Base-by-base conservation (phyloP, 2,797 vertebrate genomes). In the Bradypodion ventrale region DNA sequence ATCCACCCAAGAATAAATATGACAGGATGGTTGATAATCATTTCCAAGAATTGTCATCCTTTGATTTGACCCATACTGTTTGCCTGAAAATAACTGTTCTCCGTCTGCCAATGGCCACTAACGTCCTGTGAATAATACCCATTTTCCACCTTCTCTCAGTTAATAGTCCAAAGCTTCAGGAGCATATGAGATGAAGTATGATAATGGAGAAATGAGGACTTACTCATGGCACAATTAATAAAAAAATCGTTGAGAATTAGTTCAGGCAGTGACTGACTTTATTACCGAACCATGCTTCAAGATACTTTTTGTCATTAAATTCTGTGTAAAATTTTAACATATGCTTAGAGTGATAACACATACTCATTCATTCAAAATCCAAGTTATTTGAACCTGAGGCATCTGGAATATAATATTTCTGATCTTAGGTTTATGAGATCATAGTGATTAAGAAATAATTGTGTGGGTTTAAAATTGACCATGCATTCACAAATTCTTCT, bases 1-100 rank as follows among this genome's bases (percentile, higher is more conserved):
- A 1, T 79, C 82, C 72, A 76, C 80, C 78, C 83, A 35, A 0
- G 0, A 80, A 72, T 29, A 3, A 27, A 77, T 82, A 77, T 83
- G 88, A 89, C 86, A 75, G 25, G 85, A 87, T 79, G 49, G 83
- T 46, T 84, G 86, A 86, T 88, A 69, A 70, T 27, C 1, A 63
- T 80, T 93, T 92, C 80, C 86, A 72, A 90, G 70, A 88, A 60
- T 85, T 80, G 40, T 85, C 35, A 81, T 85, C 76, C 70, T 75
- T 86, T 90, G 82, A 75, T 62, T 85, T 65, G 74, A 88, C 32
- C 83, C 69, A 74, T 21, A 7, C 32, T 59, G 73, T 78, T 77
- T 86, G 73, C 78, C 86, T 81, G 75, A 85, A 88, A 86, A 76
- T 87, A 91, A 27, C n/a, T n/a, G 6, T 76, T 7, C n/a, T 32